Base-by-base conservation (phyloP, 2,113 vertebrate genomes). In the Cryptotis parvus region DNA sequence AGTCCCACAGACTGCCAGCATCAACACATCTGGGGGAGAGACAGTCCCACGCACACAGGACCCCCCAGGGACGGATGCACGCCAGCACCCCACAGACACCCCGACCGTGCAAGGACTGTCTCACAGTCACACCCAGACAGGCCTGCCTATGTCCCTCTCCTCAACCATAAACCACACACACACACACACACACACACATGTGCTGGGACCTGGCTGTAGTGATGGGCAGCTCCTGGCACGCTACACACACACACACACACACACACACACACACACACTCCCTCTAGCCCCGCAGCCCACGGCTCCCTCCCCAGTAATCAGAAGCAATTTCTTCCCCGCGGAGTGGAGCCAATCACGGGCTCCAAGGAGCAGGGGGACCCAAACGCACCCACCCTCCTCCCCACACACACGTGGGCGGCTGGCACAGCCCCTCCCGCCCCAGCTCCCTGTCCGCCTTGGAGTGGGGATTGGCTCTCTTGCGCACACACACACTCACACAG, bases 241-340 rank as follows among this genome's bases (percentile, higher is more conserved):
- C n/a, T 88, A 81, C 31, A 0, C 65, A 0, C 37, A 22, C 58
- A 63, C 58, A 63, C 58, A 63, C 58, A 63, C 58, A 63, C 58
- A 63, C 58, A 63, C 58, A 63, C 58, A 63, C 58, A 63, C 63
- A 65, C 27, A 31, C 77, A 27, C n/a, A 61, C 24, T 11, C 35
- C 84, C 43, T 63, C 78, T 39, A 83, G 82, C 82, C 58, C 75
- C 88, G 2, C 26, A 6, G 70, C 75, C 90, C 75, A 29, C 82
- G 66, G 33, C 41, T 61, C 79, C n/a, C 35, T 91, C 82, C 63
- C 9, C 0, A 1, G 87, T 90, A 96, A 97, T 81, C 92, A 22
- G 39, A 81, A 69, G 82, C 63, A 79, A 89, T 95, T 93, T 95
- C 96, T 96, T 97, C 95, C 72, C 72, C 89, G 11, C 77, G 91